Base-by-base conservation (phyloP, 2,888 invertebrate species). In the Chirona hameri region DNA sequence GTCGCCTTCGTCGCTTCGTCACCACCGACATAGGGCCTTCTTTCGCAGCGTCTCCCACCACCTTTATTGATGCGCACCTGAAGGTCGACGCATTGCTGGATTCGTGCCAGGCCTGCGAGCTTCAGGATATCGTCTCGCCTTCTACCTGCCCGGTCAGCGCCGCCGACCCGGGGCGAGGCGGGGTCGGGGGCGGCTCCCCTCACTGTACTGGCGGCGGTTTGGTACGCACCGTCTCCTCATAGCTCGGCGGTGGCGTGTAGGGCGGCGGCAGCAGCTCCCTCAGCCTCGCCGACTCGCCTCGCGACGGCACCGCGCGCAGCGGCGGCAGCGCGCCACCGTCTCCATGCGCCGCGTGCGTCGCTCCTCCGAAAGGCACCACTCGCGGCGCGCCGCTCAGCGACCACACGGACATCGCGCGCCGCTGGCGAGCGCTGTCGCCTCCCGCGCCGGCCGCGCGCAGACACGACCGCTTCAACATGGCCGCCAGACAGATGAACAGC, bases 201-300 rank as follows among this genome's bases (percentile, higher is more conserved):
- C 46, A 76, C 46, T 76, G 76, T 5, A 76, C 76, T 24, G 76
- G 76, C 46, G 76, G 76, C 39, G 76, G 76, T 24, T 76, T 76
- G 24, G 39, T 46, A 0, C 46, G 39, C 39, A 76, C 46, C 21
- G 76, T 76, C 46, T 76, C 76, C 24, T 76, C 76, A 39, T 76
- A 76, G 76, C 76, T 76, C 21, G 76, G 76, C 9, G 76, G 76
- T 21, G 76, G 76, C 76, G 76, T 76, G 76, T 76, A 76, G 46
- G 76, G 76, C 39, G 76, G 76, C 76, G 76, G 76, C 46, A 76
- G 24, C 24, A 76, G 76, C 76, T 76, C 76, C 39, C 76, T 39
- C 39, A 76, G 76, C 3, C 76, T 39, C 10, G 76, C 76, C 76
- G 76, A 76, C 39, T 39, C 76, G 76, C 24, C 46, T 39, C 76